Evolutionary conservation across 1,140 invertebrate genomes (phyloP).

Genomic region (Rhopalosiphum maidis): DNA sequence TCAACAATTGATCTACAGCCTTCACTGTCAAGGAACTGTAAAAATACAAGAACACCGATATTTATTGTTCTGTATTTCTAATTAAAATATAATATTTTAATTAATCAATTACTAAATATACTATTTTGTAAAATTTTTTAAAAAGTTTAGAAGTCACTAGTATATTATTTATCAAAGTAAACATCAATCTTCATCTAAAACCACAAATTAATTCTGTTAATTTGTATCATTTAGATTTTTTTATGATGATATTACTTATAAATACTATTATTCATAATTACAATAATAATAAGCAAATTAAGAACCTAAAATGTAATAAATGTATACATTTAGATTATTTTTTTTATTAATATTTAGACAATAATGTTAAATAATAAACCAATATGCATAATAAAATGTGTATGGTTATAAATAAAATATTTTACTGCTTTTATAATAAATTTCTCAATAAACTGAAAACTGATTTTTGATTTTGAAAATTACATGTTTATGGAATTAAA

Average conservation of each 20-base stretch:
- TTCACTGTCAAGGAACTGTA: constrained; percentile 86
- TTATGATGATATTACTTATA: not conserved
- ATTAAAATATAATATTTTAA: not conserved
- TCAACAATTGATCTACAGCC: constrained; percentile 81
- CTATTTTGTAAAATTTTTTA: not conserved
- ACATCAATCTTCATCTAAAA: not conserved
- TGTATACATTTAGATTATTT: not conserved
- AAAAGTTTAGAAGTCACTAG: not conserved
- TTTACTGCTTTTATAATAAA: too few relatives aligned
- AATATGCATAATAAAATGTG: not conserved
- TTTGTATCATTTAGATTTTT: not conserved
- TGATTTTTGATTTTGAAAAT: not conserved
- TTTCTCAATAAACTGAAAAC: not conserved
- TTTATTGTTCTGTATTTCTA: not conserved
- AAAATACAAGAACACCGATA: constrained; percentile 54
- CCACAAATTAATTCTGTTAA: not conserved
- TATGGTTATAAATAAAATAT: not conserved
- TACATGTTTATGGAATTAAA: not conserved
- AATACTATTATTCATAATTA: not conserved
- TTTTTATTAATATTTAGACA: not conserved
- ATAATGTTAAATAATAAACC: not conserved
- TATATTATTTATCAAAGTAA: not conserved
- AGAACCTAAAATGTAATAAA: not conserved
- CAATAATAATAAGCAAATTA: not conserved
- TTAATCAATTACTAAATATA: not conserved